phyloP scores from a whole-genome alignment of 2,797 vertebrate species.

The Falco columbarius region DNA sequence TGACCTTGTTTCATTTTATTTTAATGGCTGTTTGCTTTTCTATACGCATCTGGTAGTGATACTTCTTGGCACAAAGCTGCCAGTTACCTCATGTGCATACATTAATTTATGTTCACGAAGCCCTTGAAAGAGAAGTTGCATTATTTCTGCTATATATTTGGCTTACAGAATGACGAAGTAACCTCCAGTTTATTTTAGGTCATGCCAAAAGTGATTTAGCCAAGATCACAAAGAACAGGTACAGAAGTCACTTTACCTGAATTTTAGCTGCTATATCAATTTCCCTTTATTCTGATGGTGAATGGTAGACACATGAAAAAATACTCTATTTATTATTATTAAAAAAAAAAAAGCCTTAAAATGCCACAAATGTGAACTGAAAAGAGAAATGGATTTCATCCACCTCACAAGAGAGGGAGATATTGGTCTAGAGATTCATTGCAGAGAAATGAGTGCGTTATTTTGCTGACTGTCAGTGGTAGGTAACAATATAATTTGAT shows the following conservation, averaged over 20 bases:
- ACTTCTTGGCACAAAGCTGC: neutral
- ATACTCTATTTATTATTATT: too few species aligned
- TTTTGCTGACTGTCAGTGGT: slow-evolving; percentile 48
- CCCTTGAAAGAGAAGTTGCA: neutral
- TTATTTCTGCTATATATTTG: neutral
- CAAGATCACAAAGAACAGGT: neutral
- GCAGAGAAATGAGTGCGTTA: slow-evolving; percentile 41
- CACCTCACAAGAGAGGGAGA: neutral
- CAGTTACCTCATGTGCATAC: neutral
- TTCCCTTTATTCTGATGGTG: neutral
- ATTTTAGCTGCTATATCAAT: neutral
- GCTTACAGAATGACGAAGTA: neutral
- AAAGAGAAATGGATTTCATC: slow-evolving; percentile 11
- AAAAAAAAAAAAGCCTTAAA: neutral
- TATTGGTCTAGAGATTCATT: slow-evolving; percentile 37
- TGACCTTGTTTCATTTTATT: neutral
- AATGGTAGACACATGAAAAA: neutral
- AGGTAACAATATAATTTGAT: slow-evolving; percentile 56
- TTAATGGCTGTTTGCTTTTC: neutral
- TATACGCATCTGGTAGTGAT: neutral
- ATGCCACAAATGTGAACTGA: neutral
- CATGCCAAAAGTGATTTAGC: neutral
- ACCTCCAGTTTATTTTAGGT: neutral
- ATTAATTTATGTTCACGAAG: neutral
- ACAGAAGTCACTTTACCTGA: neutral